Evolutionary conservation across 2,113 vertebrate genomes (phyloP).

Genomic region (Chloropsis cyanopogon): DNA sequence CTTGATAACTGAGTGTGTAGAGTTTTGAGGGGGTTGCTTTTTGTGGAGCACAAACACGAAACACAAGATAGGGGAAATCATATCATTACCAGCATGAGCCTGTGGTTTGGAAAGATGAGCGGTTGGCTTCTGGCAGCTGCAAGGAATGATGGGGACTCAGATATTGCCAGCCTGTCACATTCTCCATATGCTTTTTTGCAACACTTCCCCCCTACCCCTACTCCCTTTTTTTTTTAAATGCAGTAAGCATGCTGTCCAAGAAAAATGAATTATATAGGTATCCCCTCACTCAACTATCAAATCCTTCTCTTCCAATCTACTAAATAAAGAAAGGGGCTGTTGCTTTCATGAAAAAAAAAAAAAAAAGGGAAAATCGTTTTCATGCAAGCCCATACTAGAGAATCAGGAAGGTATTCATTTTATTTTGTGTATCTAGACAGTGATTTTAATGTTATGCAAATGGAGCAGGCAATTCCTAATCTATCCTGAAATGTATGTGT

Average conservation of each 20-base stretch:
- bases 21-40: not conserved
- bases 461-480: constrained; percentile 62
- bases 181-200: not conserved
- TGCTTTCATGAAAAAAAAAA: not conserved
- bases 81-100: constrained; percentile 53
- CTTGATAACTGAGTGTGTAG: not conserved
- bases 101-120: constrained; percentile 72
- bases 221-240: not conserved
- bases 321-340: not conserved
- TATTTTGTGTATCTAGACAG: constrained; percentile 65
- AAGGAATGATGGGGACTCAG: constrained; percentile 70
- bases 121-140: constrained; percentile 71
- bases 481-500: constrained; percentile 67
- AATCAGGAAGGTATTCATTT: constrained; percentile 56
- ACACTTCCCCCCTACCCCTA: not conserved
- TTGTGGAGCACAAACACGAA: constrained; percentile 12
- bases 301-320: not conserved
- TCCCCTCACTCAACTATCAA: constrained; percentile 24
- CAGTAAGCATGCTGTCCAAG: not conserved
- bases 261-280: constrained; percentile 29
- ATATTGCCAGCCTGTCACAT: constrained; percentile 10
- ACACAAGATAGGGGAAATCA: constrained; percentile 51
- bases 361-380: constrained; percentile 6
- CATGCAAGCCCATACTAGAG: constrained; percentile 45
- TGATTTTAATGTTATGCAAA: constrained; percentile 74